These are phyloP conservation scores for Acropternis orthonyx DNA, from an alignment of 2,797 vertebrate genomes.

Conservation along the genomic window DNA sequence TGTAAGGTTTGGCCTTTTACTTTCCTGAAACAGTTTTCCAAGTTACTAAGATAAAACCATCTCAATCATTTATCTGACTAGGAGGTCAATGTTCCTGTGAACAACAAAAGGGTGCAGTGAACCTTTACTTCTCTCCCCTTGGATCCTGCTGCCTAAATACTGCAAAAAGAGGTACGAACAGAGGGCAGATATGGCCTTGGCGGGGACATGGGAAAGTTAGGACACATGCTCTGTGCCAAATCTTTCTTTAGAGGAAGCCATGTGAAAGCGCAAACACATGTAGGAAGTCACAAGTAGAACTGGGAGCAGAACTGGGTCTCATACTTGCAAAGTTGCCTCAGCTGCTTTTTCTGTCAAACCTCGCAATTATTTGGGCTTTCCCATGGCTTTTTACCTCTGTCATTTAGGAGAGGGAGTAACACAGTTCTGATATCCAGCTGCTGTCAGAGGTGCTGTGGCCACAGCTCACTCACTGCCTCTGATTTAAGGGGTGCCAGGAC, in stretches of 20 bases:
- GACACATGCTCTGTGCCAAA: not conserved
- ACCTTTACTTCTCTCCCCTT: slow-evolving; percentile 3
- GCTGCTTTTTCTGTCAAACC: not conserved
- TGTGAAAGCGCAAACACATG: slow-evolving; percentile 29
- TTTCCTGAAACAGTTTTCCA: not conserved
- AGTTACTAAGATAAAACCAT: not conserved
- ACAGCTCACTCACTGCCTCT: not conserved
- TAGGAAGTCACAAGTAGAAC: not conserved
- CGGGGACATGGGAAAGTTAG: not conserved
- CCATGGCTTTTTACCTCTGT: not conserved
- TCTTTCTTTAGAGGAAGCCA: slow-evolving; percentile 18
- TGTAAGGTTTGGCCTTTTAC: not conserved
- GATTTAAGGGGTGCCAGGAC: not conserved
- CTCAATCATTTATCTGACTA: not conserved
- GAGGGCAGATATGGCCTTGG: not conserved
- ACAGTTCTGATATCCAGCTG: not conserved
- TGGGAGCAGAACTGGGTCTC: not conserved
- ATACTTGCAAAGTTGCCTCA: not conserved
- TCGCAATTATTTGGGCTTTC: not conserved
- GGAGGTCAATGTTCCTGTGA: slow-evolving; percentile 3
- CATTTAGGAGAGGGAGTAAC: not conserved
- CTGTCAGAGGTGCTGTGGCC: not conserved
- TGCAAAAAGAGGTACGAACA: not conserved
- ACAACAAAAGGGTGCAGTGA: not conserved
- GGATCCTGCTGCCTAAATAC: not conserved